Conservation (phyloP, 2,113 vertebrate species). For the Cervus canadensis region DNA sequence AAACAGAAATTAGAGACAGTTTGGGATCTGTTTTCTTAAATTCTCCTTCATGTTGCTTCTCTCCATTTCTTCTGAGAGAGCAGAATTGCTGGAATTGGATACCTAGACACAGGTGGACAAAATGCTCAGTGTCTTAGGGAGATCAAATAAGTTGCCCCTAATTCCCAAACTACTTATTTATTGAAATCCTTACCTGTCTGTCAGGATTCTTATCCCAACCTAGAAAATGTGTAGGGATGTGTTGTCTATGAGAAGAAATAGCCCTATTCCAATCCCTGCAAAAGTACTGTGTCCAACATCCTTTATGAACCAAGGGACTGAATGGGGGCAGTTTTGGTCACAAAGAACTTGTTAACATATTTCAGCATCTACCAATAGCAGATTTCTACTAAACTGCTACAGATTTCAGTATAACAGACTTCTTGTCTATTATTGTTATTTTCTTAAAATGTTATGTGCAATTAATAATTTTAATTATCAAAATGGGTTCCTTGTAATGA, state of each 20-base stretch:
- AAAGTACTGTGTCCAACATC: background rate
- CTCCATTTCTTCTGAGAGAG: background rate
- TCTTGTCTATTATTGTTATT: background rate
- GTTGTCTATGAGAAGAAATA: background rate
- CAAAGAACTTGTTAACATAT: background rate
- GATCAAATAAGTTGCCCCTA: background rate
- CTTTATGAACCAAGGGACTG: background rate
- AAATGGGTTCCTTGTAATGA: background rate
- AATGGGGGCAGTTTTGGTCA: background rate
- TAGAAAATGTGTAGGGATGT: background rate
- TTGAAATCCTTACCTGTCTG: background rate
- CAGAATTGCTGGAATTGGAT: background rate
- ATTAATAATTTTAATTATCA: background rate
- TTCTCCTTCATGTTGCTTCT: background rate
- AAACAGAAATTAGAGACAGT: background rate
- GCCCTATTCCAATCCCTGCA: fast-evolving
- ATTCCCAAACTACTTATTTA: background rate
- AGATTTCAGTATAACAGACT: background rate
- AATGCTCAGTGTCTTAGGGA: background rate
- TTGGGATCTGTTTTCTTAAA: background rate
- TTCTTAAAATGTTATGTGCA: background rate
- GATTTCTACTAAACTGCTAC: background rate
- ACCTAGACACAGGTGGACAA: background rate
- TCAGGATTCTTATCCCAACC: background rate
- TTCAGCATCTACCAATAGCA: background rate